Conservation (phyloP, 2,113 vertebrate species). For the Blennius ocellaris region DNA sequence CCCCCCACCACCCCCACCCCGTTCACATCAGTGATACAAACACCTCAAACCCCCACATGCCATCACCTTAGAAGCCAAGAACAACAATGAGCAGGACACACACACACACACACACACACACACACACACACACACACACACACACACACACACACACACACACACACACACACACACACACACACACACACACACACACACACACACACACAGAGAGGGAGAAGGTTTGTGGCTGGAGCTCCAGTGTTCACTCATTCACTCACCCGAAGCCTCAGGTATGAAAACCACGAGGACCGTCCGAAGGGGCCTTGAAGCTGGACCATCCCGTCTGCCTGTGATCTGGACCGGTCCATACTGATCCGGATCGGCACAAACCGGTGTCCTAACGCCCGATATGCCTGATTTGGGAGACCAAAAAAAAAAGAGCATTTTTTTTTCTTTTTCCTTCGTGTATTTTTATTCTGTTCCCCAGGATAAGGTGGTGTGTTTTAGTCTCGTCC, state of each 20-base stretch:
- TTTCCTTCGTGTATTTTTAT: constrained; percentile 39
- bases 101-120: background rate
- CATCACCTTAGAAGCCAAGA: constrained; percentile 4
- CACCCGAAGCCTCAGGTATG: constrained; percentile 66
- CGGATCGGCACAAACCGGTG: constrained; percentile 42
- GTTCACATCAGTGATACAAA: constrained; percentile 9
- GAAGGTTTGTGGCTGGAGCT: background rate
- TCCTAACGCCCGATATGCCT: constrained; percentile 65
- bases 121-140: constrained; percentile 17
- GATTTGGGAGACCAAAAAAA: constrained; percentile 76
- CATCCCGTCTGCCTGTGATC: constrained; percentile 44
- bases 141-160: too few relatives aligned
- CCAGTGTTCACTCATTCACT: constrained; percentile 56
- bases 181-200: too few relatives aligned
- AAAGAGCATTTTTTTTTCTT: constrained; percentile 39
- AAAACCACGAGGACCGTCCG: constrained; percentile 66
- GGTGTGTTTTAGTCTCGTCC: constrained; percentile 31
- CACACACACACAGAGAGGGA: too few relatives aligned
- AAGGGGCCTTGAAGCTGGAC: constrained; percentile 73
- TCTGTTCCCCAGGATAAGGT: constrained; percentile 9
- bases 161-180: too few relatives aligned
- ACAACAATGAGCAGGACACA: background rate
- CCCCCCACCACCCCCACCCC: too few relatives aligned
- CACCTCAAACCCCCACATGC: constrained; percentile 30
- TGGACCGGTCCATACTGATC: background rate